phyloP scores from a whole-genome alignment of 2,888 invertebrate genomes.

The Zhuqinia jingwanae region DNA sequence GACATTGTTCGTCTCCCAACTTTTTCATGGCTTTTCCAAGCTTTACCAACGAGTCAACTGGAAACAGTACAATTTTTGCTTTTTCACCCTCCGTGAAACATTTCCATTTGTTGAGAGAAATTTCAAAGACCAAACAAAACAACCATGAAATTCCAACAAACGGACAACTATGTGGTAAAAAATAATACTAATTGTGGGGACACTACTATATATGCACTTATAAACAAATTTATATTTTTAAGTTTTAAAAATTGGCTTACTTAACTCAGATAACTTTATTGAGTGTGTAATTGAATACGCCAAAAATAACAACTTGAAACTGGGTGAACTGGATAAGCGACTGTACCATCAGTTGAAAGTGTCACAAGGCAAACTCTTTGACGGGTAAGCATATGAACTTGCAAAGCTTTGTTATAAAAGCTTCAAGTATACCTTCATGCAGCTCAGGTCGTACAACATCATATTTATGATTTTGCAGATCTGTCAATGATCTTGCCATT shows the following conservation, averaged over 20 bases:
- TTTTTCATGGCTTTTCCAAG: background rate
- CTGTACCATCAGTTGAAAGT: background rate
- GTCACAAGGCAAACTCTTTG: background rate
- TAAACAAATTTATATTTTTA: background rate
- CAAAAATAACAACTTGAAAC: slow-evolving; percentile 10
- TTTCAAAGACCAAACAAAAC: background rate
- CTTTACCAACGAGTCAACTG: background rate
- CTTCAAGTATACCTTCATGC: background rate
- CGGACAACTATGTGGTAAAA: background rate
- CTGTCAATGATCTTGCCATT: slow-evolving; percentile 17
- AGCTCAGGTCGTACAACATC: background rate
- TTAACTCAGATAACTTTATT: slow-evolving; percentile 8
- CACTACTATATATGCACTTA: background rate
- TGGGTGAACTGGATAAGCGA: background rate
- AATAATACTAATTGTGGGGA: background rate
- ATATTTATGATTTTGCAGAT: background rate
- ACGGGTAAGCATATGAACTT: too few species aligned
- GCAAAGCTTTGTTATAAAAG: too few species aligned
- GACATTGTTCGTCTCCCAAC: background rate
- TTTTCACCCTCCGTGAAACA: background rate
- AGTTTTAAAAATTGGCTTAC: background rate
- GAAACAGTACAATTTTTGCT: background rate
- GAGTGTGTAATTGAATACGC: background rate
- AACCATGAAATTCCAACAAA: background rate
- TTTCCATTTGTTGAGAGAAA: background rate